Evolutionary conservation across 1,140 invertebrate genomes (phyloP).

Genomic region (Caenorhabditis inopinata): DNA sequence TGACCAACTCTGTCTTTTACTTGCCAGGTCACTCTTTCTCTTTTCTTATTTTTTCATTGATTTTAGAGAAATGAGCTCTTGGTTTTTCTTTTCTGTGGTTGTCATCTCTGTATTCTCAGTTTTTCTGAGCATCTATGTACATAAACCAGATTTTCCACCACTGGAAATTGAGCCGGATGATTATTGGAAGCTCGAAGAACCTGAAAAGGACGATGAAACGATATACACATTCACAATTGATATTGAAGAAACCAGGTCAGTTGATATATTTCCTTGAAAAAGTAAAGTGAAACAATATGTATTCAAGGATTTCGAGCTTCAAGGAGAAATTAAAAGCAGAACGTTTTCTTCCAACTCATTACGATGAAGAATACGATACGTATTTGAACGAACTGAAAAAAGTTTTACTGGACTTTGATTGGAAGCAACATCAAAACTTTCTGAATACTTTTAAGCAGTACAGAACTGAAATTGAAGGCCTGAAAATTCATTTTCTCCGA

Average conservation of each 20-base stretch:
- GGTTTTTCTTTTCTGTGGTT: background rate
- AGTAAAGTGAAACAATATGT: too few relatives aligned
- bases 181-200: constrained; percentile 1
- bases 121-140: background rate
- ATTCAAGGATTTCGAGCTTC: background rate
- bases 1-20: constrained; percentile 16
- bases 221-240: background rate
- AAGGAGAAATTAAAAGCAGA: background rate
- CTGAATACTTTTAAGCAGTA: constrained; percentile 54
- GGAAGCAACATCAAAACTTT: constrained; percentile 54
- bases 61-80: constrained; percentile 4
- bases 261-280: background rate
- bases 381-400: constrained; percentile 48
- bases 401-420: constrained; percentile 48
- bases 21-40: background rate
- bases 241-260: background rate
- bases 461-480: constrained; percentile 54
- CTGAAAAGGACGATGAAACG: background rate
- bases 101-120: constrained; percentile 1
- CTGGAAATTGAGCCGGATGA: constrained; percentile 13
- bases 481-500: constrained; percentile 50
- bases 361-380: background rate
- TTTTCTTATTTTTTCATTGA: background rate
- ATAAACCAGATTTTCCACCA: background rate
- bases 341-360: background rate